A percentile compares a stretch with the other conserved stretches of the same genome.
These are phyloP conservation scores for Phytoseiulus persimilis DNA, from an alignment of 2,888 invertebrate genomes.

Conservation along the genomic window DNA sequence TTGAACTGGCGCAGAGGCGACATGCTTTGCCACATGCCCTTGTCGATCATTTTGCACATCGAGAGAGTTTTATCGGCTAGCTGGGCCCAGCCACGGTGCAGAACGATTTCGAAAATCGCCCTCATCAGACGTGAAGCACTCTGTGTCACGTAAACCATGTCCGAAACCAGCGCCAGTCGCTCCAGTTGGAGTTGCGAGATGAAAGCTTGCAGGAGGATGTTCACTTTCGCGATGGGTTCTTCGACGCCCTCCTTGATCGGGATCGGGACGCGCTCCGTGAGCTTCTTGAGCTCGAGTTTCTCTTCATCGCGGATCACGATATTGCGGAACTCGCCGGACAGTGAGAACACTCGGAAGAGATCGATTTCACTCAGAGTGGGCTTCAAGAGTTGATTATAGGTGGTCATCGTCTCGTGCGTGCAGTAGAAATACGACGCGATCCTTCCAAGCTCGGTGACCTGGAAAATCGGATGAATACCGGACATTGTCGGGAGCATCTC, in stretches of 20 bases:
- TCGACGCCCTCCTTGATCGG: slow-evolving; percentile 98
- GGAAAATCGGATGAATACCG: slow-evolving; percentile 52
- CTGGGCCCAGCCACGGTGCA: slow-evolving; percentile 89
- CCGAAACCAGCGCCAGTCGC: slow-evolving; percentile 95
- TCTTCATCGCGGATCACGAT: slow-evolving; percentile 90
- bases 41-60: slow-evolving; percentile 96
- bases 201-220: slow-evolving; percentile 89
- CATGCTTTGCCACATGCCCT: slow-evolving; percentile 98
- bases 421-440: slow-evolving; percentile 98
- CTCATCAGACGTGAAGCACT: slow-evolving; percentile 87
- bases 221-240: slow-evolving; percentile 91
- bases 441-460: slow-evolving; percentile 86
- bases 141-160: slow-evolving; percentile 98
- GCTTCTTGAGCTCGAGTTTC: slow-evolving; percentile 86
- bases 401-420: slow-evolving; percentile 89
- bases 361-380: slow-evolving; percentile 96
- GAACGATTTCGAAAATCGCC: slow-evolving; percentile 93
- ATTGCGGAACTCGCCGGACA: slow-evolving; percentile 90
- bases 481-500: too few species aligned
- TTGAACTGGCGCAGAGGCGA: slow-evolving; percentile 91
- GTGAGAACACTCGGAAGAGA: slow-evolving; percentile 87
- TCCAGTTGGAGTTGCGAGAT: slow-evolving; percentile 96
- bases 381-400: slow-evolving; percentile 90
- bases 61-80: slow-evolving; percentile 88
- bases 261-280: slow-evolving; percentile 92